A percentile compares a stretch with the other conserved stretches of the same genome.
Conservation (phyloP, 1,140 invertebrate genomes). For the Leptopilina boulardi region DNA sequence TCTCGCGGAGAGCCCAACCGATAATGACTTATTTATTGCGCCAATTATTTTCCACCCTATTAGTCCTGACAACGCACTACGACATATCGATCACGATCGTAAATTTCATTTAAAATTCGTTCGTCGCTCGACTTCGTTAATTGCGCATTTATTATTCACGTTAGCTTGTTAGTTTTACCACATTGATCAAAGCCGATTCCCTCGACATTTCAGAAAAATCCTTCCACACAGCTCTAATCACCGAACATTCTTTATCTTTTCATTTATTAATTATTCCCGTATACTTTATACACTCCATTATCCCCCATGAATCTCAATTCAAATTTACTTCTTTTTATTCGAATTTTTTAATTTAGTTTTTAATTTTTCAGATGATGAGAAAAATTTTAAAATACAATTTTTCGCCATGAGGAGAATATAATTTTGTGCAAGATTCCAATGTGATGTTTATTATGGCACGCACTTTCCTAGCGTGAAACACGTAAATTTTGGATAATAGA, state of each 20-base stretch:
- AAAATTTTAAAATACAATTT: neutral
- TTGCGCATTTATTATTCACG: conserved; percentile 54
- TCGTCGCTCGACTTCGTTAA: conserved; percentile 55
- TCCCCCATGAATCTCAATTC: too few relatives aligned
- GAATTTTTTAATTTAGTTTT: neutral
- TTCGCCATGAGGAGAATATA: neutral
- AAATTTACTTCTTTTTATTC: neutral
- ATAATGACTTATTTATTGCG: conserved; percentile 76
- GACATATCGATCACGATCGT: conserved; percentile 53
- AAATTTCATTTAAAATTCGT: conserved; percentile 57
- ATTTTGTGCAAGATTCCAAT: too few relatives aligned
- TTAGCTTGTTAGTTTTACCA: conserved; percentile 6
- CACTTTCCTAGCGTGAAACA: conserved; percentile 6
- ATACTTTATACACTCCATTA: neutral
- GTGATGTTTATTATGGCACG: neutral
- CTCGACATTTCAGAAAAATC: neutral
- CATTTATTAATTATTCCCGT: neutral
- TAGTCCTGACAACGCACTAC: conserved; percentile 61
- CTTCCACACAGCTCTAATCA: neutral
- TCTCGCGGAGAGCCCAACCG: conserved; percentile 63
- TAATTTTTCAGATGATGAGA: neutral
- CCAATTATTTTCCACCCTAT: conserved; percentile 72
- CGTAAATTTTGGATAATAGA: conserved; percentile 11
- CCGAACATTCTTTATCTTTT: neutral
- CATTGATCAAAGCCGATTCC: neutral